Percentiles rank a stretch among this genome's conserved stretches.
phyloP scores from a whole-genome alignment of 2,113 vertebrate genomes.

The Alaudala cheleensis region DNA sequence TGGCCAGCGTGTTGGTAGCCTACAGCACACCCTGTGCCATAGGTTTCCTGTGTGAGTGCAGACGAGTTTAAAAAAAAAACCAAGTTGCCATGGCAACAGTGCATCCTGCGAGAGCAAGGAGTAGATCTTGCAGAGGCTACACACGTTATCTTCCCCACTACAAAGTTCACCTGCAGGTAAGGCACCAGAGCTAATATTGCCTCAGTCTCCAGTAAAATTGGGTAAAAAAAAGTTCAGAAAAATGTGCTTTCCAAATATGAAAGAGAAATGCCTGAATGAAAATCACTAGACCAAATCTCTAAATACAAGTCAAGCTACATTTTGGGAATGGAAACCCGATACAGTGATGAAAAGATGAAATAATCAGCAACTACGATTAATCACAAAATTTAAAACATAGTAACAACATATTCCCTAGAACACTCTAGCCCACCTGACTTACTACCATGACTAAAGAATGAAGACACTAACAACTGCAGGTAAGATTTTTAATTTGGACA shows the following conservation, averaged over 20 bases:
- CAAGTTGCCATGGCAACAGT: slow-evolving; percentile 69
- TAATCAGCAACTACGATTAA: background rate
- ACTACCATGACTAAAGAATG: background rate
- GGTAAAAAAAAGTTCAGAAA: slow-evolving; percentile 45
- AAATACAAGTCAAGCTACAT: background rate
- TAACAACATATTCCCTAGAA: slow-evolving; percentile 23
- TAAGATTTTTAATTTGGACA: background rate
- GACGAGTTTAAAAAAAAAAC: slow-evolving; percentile 7
- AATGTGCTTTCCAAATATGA: background rate
- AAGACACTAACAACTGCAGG: background rate
- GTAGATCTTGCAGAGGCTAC: slow-evolving; percentile 55
- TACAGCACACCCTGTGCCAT: slow-evolving; percentile 67
- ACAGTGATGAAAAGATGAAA: background rate
- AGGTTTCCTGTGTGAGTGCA: slow-evolving; percentile 68
- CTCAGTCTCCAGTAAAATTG: slow-evolving; percentile 14
- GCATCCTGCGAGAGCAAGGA: slow-evolving; percentile 65
- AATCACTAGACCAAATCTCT: background rate
- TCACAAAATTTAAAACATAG: slow-evolving; percentile 41
- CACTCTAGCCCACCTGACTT: slow-evolving; percentile 37
- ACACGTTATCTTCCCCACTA: slow-evolving; percentile 27
- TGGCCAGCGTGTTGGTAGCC: background rate
- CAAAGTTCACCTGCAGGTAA: slow-evolving; percentile 60
- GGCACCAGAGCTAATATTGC: background rate
- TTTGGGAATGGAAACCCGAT: background rate
- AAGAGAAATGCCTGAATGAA: background rate